These are phyloP conservation scores for Erebia ligea DNA, from an alignment of 2,888 invertebrate species.

Conservation along the genomic window DNA sequence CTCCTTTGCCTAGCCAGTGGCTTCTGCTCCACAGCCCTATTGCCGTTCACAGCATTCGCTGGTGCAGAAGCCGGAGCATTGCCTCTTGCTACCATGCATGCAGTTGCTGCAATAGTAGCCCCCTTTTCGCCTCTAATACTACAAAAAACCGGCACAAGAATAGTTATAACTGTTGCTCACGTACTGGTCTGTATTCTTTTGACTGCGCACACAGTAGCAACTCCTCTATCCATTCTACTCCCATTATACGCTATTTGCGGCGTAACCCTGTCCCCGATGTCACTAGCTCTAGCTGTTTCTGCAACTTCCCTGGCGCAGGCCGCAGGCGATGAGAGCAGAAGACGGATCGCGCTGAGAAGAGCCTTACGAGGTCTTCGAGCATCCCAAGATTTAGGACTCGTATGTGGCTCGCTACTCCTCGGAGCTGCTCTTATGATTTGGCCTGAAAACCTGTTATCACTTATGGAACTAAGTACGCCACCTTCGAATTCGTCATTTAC, in stretches of 20 bases:
- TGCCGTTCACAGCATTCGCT: slow-evolving; percentile 82
- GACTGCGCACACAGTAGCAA: slow-evolving; percentile 79
- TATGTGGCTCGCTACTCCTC: slow-evolving; percentile 68
- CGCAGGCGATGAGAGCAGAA: slow-evolving; percentile 70
- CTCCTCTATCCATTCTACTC: slow-evolving; percentile 65
- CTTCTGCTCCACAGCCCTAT: slow-evolving; percentile 85
- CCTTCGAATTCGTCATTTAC: slow-evolving; percentile 67
- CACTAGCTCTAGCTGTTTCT: slow-evolving; percentile 82
- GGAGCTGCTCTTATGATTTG: slow-evolving; percentile 77
- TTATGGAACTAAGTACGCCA: slow-evolving; percentile 65
- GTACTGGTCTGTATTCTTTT: slow-evolving; percentile 83
- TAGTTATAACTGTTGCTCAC: slow-evolving; percentile 77
- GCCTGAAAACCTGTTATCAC: slow-evolving; percentile 72
- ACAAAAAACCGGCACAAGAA: slow-evolving; percentile 68
- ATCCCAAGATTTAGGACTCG: slow-evolving; percentile 74
- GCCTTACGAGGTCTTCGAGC: slow-evolving; percentile 70
- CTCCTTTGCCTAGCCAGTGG: slow-evolving; percentile 84
- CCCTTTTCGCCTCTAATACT: slow-evolving; percentile 74
- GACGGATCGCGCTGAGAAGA: slow-evolving; percentile 69
- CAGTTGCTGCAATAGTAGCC: slow-evolving; percentile 83
- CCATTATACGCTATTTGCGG: slow-evolving; percentile 80
- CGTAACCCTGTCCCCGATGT: slow-evolving; percentile 81
- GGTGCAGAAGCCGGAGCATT: slow-evolving; percentile 84
- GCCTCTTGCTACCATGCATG: slow-evolving; percentile 84
- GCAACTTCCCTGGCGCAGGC: slow-evolving; percentile 84